Evolutionary conservation across 2,888 invertebrate genomes (phyloP).

Genomic region (Agriopis marginaria): DNA sequence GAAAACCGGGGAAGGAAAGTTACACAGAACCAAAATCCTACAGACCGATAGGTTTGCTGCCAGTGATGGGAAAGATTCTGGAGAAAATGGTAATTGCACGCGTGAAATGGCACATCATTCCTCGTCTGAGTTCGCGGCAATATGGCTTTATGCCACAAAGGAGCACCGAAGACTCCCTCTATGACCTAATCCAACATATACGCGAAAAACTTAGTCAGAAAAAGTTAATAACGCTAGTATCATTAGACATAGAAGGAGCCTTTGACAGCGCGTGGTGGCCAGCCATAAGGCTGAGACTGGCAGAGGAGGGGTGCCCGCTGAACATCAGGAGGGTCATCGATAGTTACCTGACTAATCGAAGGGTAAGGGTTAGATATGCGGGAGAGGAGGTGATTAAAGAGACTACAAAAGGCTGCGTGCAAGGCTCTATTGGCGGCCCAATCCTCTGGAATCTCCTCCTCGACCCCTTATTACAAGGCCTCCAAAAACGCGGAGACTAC

Average conservation of each 20-base stretch:
- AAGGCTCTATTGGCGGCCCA: no score
- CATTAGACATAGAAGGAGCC: conserved; percentile 37
- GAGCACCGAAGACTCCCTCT: background rate
- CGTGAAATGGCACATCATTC: background rate
- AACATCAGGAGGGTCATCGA: conserved; percentile 17
- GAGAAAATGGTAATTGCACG: conserved; percentile 3
- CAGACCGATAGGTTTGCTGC: conserved; percentile 34
- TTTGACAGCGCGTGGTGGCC: conserved; percentile 37
- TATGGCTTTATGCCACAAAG: background rate
- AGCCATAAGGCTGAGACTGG: conserved; percentile 17
- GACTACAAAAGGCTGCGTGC: no score
- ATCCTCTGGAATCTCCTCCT: no score
- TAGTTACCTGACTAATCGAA: conserved; percentile 24
- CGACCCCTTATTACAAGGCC: background rate
- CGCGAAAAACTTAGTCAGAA: background rate
- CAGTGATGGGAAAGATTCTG: conserved; percentile 39
- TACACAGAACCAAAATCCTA: conserved; percentile 28
- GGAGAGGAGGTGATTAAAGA: no score
- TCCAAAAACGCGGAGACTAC: conserved; percentile 34
- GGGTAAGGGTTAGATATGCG: background rate
- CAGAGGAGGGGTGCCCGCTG: conserved; percentile 21
- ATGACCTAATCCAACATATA: conserved; percentile 2
- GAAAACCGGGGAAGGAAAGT: conserved; percentile 42
- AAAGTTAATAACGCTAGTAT: conserved; percentile 2
- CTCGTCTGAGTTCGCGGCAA: background rate